Evolutionary conservation across 2,888 invertebrate genomes (phyloP), one percentile per base, ranked within the genome.

Genomic region (Mimumesa dahlbomi): DNA sequence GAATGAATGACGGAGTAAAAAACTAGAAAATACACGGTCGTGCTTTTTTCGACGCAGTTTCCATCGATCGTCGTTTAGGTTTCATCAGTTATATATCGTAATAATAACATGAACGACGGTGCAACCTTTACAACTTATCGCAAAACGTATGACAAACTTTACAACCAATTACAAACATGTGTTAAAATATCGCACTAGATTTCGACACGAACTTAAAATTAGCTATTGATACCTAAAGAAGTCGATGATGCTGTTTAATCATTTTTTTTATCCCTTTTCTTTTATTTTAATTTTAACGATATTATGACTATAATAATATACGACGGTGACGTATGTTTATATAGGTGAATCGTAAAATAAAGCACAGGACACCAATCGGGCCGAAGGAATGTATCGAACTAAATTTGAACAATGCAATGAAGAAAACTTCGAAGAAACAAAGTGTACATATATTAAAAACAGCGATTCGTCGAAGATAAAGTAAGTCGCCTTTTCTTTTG

Each of bases 21-120:
- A 78, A 78, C 70, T 75, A 78, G 64, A 73, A 78, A 78, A 78
- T 38, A 73, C 21, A 53, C 57, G 61, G 38, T 67, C 54, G 22
- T 62, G 48, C n/a, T 46, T 52, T 68, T 34, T n/a, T n/a, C n/a
- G 25, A 58, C 36, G 63, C 49, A 73, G 54, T 59, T 45, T 58
- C 52, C 50, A 50, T 40, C 38, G 31, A 49, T 57, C 31, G 22
- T 56, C 48, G 29, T 36, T n/a, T 29, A 38, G 40, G 22, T 40
- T 64, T 38, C 21, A n/a, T 71, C 42, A n/a, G n/a, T n/a, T n/a
- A n/a, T n/a, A n/a, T n/a, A n/a, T n/a, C 49, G n/a, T 38, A 54
- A 62, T 61, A 57, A 61, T 38, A 29, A 40, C 25, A 50, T 11
- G 45, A 56, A 59, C 50, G 43, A 38, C 16, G 29, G 59, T 49